Evolutionary conservation across 1,140 invertebrate genomes (phyloP).

Genomic region (Thaumatotibia leucotreta): DNA sequence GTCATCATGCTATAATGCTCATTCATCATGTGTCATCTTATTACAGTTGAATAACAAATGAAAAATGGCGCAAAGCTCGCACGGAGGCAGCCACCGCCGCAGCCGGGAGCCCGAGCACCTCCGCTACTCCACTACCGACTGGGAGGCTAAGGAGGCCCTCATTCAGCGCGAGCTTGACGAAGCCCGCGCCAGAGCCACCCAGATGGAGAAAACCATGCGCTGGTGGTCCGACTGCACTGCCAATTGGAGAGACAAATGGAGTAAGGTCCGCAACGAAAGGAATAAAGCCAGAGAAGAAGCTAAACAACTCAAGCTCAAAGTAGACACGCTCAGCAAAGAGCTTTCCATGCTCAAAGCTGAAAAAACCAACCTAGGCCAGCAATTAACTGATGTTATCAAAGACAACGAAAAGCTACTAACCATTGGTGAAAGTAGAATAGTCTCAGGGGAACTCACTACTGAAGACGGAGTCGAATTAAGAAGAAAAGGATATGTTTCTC

Average conservation of each 20-base stretch:
- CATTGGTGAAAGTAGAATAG: conserved; percentile 63
- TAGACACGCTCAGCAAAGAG: conserved; percentile 89
- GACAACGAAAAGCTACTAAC: conserved; percentile 68
- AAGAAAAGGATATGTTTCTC: conserved; percentile 53
- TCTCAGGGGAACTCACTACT: conserved; percentile 50
- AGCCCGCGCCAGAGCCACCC: conserved; percentile 91
- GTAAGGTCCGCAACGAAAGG: conserved; percentile 87
- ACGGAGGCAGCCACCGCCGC: conserved; percentile 59
- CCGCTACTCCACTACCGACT: conserved; percentile 63
- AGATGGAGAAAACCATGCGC: conserved; percentile 99
- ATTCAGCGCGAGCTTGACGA: conserved; percentile 91
- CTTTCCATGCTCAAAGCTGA: conserved; percentile 85
- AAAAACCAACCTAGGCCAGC: conserved; percentile 86
- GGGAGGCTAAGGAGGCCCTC: conserved; percentile 69
- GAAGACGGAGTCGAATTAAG: conserved; percentile 65
- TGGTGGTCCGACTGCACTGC: conserved; percentile 93
- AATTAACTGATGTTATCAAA: conserved; percentile 65
- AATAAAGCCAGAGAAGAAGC: conserved; percentile 93
- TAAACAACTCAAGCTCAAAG: conserved; percentile 86
- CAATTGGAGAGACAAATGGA: conserved; percentile 95
- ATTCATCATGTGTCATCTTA: too few species aligned
- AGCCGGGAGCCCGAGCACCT: conserved; percentile 47
- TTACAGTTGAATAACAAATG: conserved; percentile 33
- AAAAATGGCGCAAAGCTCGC: conserved; percentile 69
- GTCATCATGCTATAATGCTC: too few species aligned